phyloP scores from a whole-genome alignment of 2,888 invertebrate species.

The Syrista parreyssii region DNA sequence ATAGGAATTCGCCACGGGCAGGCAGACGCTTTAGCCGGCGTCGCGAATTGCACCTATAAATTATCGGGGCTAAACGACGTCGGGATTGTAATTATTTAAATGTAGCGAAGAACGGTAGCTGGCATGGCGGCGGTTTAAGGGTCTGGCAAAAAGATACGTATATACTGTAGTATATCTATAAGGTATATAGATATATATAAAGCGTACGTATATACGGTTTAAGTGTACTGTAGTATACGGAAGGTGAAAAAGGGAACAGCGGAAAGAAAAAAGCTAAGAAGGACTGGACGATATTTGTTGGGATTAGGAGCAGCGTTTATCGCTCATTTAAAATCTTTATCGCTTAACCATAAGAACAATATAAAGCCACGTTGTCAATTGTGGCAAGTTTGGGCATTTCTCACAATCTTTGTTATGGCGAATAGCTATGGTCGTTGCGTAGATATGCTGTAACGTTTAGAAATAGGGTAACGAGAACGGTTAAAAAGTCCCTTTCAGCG shows the following conservation, averaged over 20 bases:
- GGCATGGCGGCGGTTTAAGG: not conserved
- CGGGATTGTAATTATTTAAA: conserved; percentile 65
- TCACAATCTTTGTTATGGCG: not conserved
- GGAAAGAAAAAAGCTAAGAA: not conserved
- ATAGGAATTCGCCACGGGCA: conserved; percentile 31
- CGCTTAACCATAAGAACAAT: not conserved
- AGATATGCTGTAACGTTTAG: not conserved
- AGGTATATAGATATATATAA: not conserved
- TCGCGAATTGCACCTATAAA: conserved; percentile 62
- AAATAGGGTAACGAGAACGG: not conserved
- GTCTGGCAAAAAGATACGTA: not conserved
- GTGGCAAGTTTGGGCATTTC: not conserved
- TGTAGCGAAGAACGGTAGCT: conserved; percentile 37
- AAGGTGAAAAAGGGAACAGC: not conserved
- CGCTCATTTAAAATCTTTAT: not conserved
- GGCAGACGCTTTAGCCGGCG: conserved; percentile 39
- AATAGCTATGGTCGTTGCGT: not conserved
- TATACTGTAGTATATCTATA: not conserved
- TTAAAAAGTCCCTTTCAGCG: not conserved
- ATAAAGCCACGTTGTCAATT: not conserved
- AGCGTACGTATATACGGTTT: not conserved
- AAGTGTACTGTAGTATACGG: not conserved
- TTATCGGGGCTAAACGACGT: conserved; percentile 59
- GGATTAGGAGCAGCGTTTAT: not conserved
- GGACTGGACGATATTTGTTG: not conserved